Evolutionary conservation across 2,888 invertebrate species (phyloP), one percentile per base, ranked within the genome.

Genomic region (Cerastoderma edule): DNA sequence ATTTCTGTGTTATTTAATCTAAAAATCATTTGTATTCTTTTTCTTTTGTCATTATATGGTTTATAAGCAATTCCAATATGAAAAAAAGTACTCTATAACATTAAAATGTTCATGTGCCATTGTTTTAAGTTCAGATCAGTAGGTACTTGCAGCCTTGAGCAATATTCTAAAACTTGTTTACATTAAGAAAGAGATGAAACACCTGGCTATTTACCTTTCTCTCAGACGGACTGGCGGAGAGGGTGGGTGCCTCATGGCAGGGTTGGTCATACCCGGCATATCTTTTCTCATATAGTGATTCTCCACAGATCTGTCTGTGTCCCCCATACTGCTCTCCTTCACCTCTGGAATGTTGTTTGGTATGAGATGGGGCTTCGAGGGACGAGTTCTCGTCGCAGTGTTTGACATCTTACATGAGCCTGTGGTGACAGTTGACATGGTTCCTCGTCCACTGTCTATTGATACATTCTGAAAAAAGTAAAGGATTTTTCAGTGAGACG

Each of bases 391-490:
- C 0, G 77, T 66, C 0, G 78, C 64, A 6, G 71, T 68, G 53
- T 64, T 82, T 24, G 84, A 85, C 79, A 80, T 79, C n/a, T 85
- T 71, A 3, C 86, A 86, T 33, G 83, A 79, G 44, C 78, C 70
- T 28, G 82, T 82, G 6, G 85, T 80, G n/a, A 83, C 79, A 0
- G 88, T 89, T 56, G 88, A 81, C 86, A 92, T 88, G 48, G 92
- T 92, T 28, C 89, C 90, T 22, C 87, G 85, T 24, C 92, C 92
- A 85, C 92, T 92, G 84, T 92, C 92, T 33, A 92, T 88, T 0
- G 92, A 92, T 44, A 90, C 84, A 79, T 87, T 83, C 86, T 86
- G 80, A n/a, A 71, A 63, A 19, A 24, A 16, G 24, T 5, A 53
- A 28, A 4, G 53, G 13, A 24, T 27, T n/a, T n/a, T n/a, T n/a